Evolutionary conservation across 2,888 invertebrate species (phyloP).

Genomic region (Thecocarcelia acutangulata): DNA sequence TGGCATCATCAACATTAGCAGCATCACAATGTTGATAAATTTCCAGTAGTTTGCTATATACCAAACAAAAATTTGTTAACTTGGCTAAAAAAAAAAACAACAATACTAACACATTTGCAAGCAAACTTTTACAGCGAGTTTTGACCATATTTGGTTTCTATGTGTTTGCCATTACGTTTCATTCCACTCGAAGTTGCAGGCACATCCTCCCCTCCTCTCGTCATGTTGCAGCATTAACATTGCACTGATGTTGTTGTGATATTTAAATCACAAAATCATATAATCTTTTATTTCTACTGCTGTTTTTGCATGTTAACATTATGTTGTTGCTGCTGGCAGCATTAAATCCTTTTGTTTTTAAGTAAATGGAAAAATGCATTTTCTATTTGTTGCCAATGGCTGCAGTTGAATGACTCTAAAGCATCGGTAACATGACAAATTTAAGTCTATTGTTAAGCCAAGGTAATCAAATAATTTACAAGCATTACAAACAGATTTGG

Average conservation of each 20-base stretch:
- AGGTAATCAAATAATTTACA: slow-evolving; percentile 49
- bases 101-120: background rate
- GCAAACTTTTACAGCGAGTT: slow-evolving; percentile 20
- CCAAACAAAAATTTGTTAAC: slow-evolving; percentile 46
- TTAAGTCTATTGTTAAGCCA: slow-evolving; percentile 33
- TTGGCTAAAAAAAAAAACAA: slow-evolving; percentile 21
- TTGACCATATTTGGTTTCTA: slow-evolving; percentile 17
- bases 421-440: slow-evolving; percentile 25
- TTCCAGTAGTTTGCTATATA: slow-evolving; percentile 26
- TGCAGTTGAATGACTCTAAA: slow-evolving; percentile 5
- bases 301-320: slow-evolving; percentile 26
- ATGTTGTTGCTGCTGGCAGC: slow-evolving; percentile 35
- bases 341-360: slow-evolving; percentile 47
- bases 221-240: background rate
- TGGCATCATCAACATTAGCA: slow-evolving; percentile 7
- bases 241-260: slow-evolving; percentile 43
- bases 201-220: too few species aligned
- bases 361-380: slow-evolving; percentile 58
- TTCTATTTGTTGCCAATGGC: slow-evolving; percentile 36
- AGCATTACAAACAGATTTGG: slow-evolving; percentile 30
- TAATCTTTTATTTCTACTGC: slow-evolving; percentile 21
- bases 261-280: slow-evolving; percentile 61
- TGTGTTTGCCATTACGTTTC: slow-evolving; percentile 30
- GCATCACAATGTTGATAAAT: slow-evolving; percentile 14
- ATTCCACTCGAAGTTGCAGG: slow-evolving; percentile 24